Evolutionary conservation across 2,888 invertebrate genomes (phyloP), one percentile per base, ranked within the genome.

Genomic region (Scaeva pyrastri): DNA sequence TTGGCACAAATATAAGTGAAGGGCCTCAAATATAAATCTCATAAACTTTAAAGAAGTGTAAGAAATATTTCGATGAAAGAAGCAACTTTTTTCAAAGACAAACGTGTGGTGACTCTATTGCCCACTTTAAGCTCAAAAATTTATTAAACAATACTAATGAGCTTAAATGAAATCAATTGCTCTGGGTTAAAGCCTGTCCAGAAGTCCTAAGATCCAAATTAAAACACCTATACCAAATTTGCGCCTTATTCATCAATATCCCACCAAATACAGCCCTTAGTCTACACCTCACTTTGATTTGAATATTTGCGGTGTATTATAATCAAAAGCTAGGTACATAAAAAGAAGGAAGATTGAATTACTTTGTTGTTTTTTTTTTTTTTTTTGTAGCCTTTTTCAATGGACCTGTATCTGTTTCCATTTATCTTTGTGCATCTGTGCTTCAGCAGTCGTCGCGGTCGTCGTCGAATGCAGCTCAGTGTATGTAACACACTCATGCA

Each of bases 391-490:
- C 48, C 8, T 23, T 14, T 41, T 62, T 74, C 55, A 21, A 50
- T 19, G 45, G 64, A 62, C 26, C 11, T 70, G 73, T 70, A 79
- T 72, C 72, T 68, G 39, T 62, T 75, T 56, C 60, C 58, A 52
- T 64, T 56, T 75, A 76, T 75, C 39, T 85, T 41, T 74, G 77
- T 74, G 82, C 86, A 86, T 81, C 50, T 74, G 77, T 64, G 71
- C 64, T 82, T 58, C 82, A 82, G 6, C 31, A 31, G 31, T 31
- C 31, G 82, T 78, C 77, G 86, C 82, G 78, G 6, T 8, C 5
- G 31, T 31, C 31, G 82, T 78, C 77, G 86, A 82, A 73, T 71
- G 84, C 79, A 75, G 66, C 84, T 75, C 50, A 68, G 60, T 73
- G 70, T 77, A 82, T 73, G 70, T 77, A 82, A 70, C 41, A 62